Conservation (phyloP, 2,797 vertebrate genomes). For the Poeciliopsis presidionis region DNA sequence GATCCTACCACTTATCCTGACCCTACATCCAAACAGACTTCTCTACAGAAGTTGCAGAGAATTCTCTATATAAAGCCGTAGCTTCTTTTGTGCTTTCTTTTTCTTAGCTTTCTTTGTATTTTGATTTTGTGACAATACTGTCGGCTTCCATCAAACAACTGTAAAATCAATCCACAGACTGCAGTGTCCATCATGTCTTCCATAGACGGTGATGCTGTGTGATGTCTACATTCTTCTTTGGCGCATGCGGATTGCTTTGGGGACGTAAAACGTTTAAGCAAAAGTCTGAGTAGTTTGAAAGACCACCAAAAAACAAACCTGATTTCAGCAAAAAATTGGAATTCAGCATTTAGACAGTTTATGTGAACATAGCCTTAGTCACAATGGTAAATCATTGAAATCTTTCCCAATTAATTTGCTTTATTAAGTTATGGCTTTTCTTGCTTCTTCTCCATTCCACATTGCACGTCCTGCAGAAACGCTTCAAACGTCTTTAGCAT, state of each 20-base stretch:
- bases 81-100: not conserved
- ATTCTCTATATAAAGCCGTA: not conserved
- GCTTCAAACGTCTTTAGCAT: no score
- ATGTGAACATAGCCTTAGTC: no score
- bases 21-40: no score
- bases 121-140: not conserved
- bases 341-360: no score
- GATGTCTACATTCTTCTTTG: not conserved
- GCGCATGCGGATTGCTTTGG: no score
- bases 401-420: no score
- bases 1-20: no score
- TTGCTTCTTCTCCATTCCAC: not conserved
- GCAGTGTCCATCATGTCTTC: not conserved
- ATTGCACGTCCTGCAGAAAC: no score
- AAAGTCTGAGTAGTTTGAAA: not conserved
- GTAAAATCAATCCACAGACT: no score
- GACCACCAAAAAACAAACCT: not conserved
- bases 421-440: not conserved
- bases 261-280: not conserved
- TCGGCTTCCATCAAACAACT: not conserved
- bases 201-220: not conserved
- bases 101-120: not conserved
- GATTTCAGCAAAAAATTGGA: not conserved
- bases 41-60: not conserved
- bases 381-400: no score